These are phyloP conservation scores for Ictalurus furcatus DNA, from an alignment of 2,113 vertebrate genomes.

Conservation along the genomic window DNA sequence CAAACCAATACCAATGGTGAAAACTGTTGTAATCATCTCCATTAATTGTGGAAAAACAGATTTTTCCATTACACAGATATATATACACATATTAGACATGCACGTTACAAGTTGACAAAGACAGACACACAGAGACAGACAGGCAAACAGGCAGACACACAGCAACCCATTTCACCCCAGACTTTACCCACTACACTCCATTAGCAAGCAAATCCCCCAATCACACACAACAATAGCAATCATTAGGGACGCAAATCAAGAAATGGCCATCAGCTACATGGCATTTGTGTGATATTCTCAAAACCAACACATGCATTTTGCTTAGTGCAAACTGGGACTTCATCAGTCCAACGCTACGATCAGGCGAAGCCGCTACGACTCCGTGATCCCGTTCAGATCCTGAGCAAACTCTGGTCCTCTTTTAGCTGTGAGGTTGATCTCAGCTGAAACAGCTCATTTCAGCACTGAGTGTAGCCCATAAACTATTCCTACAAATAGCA, in stretches of 20 bases:
- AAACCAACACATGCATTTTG: background rate
- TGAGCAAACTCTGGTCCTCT: background rate
- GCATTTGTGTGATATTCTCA: background rate
- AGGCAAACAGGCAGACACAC: background rate
- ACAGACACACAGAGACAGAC: background rate
- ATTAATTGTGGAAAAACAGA: background rate
- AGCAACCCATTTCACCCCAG: background rate
- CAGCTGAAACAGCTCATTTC: background rate
- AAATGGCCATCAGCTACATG: constrained; percentile 1
- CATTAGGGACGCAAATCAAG: constrained; percentile 26
- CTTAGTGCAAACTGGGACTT: background rate
- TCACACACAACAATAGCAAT: constrained; percentile 23
- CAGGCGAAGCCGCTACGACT: background rate
- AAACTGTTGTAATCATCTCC: background rate
- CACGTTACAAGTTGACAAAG: background rate
- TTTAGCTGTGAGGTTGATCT: background rate
- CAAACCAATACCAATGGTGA: background rate
- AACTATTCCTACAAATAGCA: background rate
- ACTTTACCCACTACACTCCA: constrained; percentile 25
- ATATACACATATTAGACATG: background rate
- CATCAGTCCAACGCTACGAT: background rate
- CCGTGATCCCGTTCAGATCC: background rate
- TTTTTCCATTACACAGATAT: background rate
- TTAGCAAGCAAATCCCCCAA: constrained; percentile 31
- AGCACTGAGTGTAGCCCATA: background rate